Base-by-base conservation (phyloP, 2,888 invertebrate genomes). In the Caenorhabditis virilis region DNA sequence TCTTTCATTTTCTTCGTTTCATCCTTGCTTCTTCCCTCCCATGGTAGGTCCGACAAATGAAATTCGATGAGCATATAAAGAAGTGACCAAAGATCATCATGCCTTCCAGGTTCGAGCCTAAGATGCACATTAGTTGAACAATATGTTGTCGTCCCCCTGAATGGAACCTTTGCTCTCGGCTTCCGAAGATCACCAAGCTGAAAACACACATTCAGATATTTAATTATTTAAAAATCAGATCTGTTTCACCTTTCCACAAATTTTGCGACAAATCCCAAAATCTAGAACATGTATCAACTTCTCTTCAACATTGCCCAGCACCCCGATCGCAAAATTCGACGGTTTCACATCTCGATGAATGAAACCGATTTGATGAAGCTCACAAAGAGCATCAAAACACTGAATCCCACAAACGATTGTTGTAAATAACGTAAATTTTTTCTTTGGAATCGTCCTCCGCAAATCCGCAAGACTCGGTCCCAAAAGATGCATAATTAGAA, bases 321-420 rank as follows among this genome's bases (percentile, higher is more conserved):
- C 36, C 39, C 65, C 65, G 13, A 65, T 65, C 6, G 65, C 65
- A 42, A 60, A 65, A 25, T 65, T 65, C 9, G 59, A 59, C 2
- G 65, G 65, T 41, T 65, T 65, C 22, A 65, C 60, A 26, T 64
- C 64, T 39, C 64, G 64, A 53, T 64, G 64, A 39, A 64, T 53
- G 25, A 25, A 59, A 22, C 64, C 60, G 11, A 52, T 15, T n/a
- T 30, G 42, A n/a, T 65, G 65, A 27, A 65, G 27, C 39, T 65
- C 65, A 11, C 41, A 43, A 3, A 65, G 30, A 11, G 60, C 38
- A 38, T 65, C 65, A 35, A 49, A 56, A 13, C 52, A 52, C 23
- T 65, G 65, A 20, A 65, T 56, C 22, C 41, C 51, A n/a, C 43
- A 49, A 3, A 65, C 56, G 9, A 36, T 33, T 6, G 65, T 65